A percentile compares a stretch with the other conserved stretches of the same genome.
These are phyloP conservation scores for Thamnophis elegans DNA, from an alignment of 2,797 vertebrate genomes.

Conservation along the genomic window DNA sequence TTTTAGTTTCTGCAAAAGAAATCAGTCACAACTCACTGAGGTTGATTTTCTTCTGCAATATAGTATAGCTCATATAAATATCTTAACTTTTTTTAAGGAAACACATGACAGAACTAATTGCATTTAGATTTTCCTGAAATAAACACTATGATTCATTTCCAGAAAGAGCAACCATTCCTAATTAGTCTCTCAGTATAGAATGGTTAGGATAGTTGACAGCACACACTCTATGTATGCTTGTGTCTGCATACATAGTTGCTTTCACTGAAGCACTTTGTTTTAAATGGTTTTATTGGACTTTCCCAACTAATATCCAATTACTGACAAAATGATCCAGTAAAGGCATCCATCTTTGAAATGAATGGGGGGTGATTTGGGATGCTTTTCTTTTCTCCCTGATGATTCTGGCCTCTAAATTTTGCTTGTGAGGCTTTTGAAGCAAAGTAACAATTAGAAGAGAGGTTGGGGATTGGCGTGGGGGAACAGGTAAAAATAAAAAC, in stretches of 20 bases:
- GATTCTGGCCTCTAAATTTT: not conserved
- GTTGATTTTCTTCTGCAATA: not conserved
- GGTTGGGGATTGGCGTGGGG: not conserved
- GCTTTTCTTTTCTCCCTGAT: not conserved
- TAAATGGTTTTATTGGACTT: not conserved
- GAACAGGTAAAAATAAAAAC: not conserved
- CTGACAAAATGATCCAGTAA: not conserved
- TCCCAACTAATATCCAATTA: not conserved
- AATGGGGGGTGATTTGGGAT: not conserved
- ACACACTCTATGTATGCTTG: not conserved
- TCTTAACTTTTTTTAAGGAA: not conserved
- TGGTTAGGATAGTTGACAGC: not conserved
- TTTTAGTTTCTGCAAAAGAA: not conserved
- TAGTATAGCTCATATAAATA: not conserved
- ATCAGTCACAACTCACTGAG: not conserved
- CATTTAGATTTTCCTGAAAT: not conserved
- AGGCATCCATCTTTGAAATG: not conserved
- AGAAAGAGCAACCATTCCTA: not conserved
- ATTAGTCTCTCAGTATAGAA: not conserved
- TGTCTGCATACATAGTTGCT: not conserved
- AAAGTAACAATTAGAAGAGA: not conserved
- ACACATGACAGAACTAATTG: not conserved
- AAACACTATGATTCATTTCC: not conserved
- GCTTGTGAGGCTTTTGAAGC: not conserved
- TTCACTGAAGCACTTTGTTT: not conserved